Base-by-base conservation (phyloP, 2,113 vertebrate species). In the Hepsetus odoe region DNA sequence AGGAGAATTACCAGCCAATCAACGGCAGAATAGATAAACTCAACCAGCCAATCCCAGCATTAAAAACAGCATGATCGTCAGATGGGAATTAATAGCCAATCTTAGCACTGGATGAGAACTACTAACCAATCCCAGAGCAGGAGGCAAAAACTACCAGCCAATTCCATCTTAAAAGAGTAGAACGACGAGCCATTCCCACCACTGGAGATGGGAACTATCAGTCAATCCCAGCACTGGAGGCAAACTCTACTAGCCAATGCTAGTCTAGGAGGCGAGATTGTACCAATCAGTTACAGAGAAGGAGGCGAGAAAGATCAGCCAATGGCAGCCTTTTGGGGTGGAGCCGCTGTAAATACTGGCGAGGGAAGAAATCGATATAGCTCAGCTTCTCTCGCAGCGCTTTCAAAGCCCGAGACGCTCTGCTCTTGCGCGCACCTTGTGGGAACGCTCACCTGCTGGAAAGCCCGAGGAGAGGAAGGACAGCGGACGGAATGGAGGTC, bases 401-500 rank as follows among this genome's bases (percentile, higher is more conserved):
- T 28, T 18, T 61, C 49, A 28, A 51, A 71, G 10, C 69, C 55
- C 71, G 70, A 75, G 53, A 33, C 49, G 14, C 59, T 22, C 26
- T 61, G 66, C 7, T 2, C 49, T 33, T 71, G 65, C 22, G 46
- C 35, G 33, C 44, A 38, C 24, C 62, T 74, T 74, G n/a, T 61
- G 55, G 49, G 38, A 33, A 62, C 33, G 26, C 24, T 62, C 51
- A 51, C 22, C 20, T 46, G 20, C 12, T 74, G 20, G 14, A n/a
- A 78, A 12, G 24, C 35, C 67, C 30, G 76, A 58, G 74, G 62
- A 80, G 78, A 74, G 85, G 83, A 72, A 64, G 76, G 67, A 44
- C 38, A 46, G 46, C 33, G 28, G n/a, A n/a, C 87, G 90, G 84
- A 87, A 93, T 93, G 91, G 91, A 90, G 88, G 85, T 84, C 86